These are phyloP conservation scores for Perizoma flavofasciatum DNA, from an alignment of 2,888 invertebrate genomes.

Conservation along the genomic window DNA sequence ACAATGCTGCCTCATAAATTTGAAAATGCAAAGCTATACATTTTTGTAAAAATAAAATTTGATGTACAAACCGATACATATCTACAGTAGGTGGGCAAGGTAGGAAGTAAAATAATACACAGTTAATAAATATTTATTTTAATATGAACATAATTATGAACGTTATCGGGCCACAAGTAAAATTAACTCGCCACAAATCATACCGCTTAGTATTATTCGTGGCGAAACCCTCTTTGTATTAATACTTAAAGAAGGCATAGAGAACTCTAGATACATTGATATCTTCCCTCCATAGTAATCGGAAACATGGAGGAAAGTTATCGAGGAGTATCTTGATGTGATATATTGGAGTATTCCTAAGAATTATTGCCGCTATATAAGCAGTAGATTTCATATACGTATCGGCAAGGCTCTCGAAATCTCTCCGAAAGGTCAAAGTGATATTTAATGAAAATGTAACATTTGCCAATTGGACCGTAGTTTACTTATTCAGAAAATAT, in stretches of 20 bases:
- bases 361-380: slow-evolving; percentile 68
- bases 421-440: slow-evolving; percentile 29
- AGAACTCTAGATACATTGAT: slow-evolving; percentile 29
- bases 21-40: too few relatives aligned
- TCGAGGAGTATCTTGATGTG: slow-evolving; percentile 64
- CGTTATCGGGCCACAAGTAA: not conserved
- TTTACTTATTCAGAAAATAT: not conserved
- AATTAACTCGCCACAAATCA: slow-evolving; percentile 19
- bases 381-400: slow-evolving; percentile 54
- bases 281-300: slow-evolving; percentile 29
- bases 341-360: slow-evolving; percentile 71
- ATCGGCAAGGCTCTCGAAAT: slow-evolving; percentile 32
- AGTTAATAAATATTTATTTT: too few relatives aligned
- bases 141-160: too few relatives aligned
- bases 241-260: slow-evolving; percentile 25
- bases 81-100: too few relatives aligned
- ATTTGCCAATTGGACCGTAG: slow-evolving; percentile 6
- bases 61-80: too few relatives aligned
- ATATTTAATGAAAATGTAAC: slow-evolving; percentile 27
- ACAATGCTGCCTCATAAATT: too few relatives aligned
- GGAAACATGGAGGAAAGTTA: slow-evolving; percentile 60
- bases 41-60: too few relatives aligned
- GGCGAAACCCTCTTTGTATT: slow-evolving; percentile 18
- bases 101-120: too few relatives aligned
- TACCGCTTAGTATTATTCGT: too few relatives aligned